Evolutionary conservation across 2,888 invertebrate species (phyloP).

Genomic region (Merodon equestris): DNA sequence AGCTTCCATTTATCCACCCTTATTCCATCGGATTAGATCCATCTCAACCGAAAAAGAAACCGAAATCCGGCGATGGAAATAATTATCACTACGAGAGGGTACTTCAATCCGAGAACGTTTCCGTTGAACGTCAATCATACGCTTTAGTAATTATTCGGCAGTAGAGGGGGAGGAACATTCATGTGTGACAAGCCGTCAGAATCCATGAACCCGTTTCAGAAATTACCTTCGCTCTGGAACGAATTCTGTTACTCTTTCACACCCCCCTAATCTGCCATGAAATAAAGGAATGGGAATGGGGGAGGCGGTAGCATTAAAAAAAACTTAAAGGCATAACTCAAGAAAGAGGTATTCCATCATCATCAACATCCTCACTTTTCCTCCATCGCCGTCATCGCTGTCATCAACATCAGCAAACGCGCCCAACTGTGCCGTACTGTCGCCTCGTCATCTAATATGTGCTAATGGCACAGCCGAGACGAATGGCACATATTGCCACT

Average conservation of each 20-base stretch:
- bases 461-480: constrained; percentile 63
- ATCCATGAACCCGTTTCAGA: constrained; percentile 39
- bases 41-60: not conserved
- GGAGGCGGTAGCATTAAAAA: not conserved
- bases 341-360: constrained; percentile 66
- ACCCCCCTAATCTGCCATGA: constrained; percentile 4
- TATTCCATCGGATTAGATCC: constrained; percentile 36
- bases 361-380: constrained; percentile 19
- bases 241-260: constrained; percentile 2
- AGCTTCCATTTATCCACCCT: not conserved
- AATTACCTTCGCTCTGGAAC: constrained; percentile 28
- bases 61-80: constrained; percentile 17
- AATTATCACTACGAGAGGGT: constrained; percentile 37
- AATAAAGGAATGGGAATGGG: not conserved
- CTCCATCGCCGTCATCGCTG: constrained; percentile 42
- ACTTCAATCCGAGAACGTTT: constrained; percentile 36
- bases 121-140: constrained; percentile 51
- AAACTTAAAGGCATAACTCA: constrained; percentile 15
- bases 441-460: constrained; percentile 66
- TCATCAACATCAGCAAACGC: constrained; percentile 32
- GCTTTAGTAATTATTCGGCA: constrained; percentile 49
- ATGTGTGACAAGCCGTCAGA: constrained; percentile 57
- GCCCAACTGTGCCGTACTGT: constrained; percentile 64
- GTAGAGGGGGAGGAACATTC: constrained; percentile 24
- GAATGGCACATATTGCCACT: constrained; percentile 59